These are phyloP conservation scores for Conopomorpha cramerella DNA, from an alignment of 1,140 invertebrate genomes.

Conservation along the genomic window DNA sequence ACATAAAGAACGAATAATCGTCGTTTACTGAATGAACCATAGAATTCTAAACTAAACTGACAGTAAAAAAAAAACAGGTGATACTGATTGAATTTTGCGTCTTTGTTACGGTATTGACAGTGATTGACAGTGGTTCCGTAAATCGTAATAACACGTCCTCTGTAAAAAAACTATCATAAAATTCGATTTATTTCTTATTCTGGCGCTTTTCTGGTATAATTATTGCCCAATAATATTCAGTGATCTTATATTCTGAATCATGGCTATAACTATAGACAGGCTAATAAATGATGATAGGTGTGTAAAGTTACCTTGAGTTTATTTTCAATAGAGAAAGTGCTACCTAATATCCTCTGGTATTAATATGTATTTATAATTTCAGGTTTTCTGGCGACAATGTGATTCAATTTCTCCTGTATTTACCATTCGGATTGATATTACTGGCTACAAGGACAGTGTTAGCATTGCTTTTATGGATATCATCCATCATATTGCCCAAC, in stretches of 20 bases:
- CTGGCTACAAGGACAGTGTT: slow-evolving; percentile 48
- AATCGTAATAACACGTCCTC: neutral
- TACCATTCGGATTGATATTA: slow-evolving; percentile 59
- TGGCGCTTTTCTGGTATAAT: no score
- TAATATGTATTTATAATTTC: slow-evolving; percentile 19
- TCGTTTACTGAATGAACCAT: no score
- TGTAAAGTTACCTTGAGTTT: slow-evolving; percentile 8
- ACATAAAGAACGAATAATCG: no score
- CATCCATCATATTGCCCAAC: slow-evolving; percentile 59
- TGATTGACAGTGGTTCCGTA: slow-evolving; percentile 3
- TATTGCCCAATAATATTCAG: slow-evolving; percentile 8
- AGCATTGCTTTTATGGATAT: slow-evolving; percentile 53
- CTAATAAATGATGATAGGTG: slow-evolving; percentile 42
- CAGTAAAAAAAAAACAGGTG: slow-evolving; percentile 18
- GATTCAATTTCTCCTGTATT: slow-evolving; percentile 54
- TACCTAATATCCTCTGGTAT: no score
- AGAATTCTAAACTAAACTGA: no score
- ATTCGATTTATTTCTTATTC: no score
- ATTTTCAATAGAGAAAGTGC: no score
- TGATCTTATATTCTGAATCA: slow-evolving; percentile 8
- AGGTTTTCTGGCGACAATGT: slow-evolving; percentile 59
- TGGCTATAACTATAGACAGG: slow-evolving; percentile 41
- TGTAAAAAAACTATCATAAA: slow-evolving; percentile 3
- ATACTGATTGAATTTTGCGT: slow-evolving; percentile 4
- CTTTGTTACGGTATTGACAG: slow-evolving; percentile 6